Base-by-base conservation (phyloP, 2,113 vertebrate species). In the Pterocles orientalis region DNA sequence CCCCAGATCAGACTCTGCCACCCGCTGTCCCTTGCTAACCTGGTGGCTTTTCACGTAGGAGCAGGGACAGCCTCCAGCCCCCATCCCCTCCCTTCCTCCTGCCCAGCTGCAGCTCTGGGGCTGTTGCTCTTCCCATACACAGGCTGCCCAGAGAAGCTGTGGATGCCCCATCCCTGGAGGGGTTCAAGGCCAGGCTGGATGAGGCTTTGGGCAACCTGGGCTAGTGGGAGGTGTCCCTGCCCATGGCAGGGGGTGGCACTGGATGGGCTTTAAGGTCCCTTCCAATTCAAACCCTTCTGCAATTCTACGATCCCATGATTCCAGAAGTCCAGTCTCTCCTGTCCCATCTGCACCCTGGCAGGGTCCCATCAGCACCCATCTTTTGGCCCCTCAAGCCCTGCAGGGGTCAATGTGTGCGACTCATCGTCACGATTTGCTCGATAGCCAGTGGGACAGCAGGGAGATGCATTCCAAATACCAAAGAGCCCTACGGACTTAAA, bases 401-500 rank as follows among this genome's bases (percentile, higher is more conserved):
- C 41, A 69, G 57, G 26, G 43, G 29, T 10, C 1, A 7, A 19
- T 17, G 10, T 0, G 0, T 12, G 45, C 3, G 66, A n/a, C 34
- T 33, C 25, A 10, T 26, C 41, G 14, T 54, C 4, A 3, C 6
- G 12, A 45, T 69, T 66, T 34, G 7, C 21, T 33, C 9, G n/a
- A 12, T 4, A 92, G 45, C 12, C 60, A 93, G 24, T 51, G 39
- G 39, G 12, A 23, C 19, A 65, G 58, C 3, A 86, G 61, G 60
- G 58, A 93, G 43, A 58, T 45, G n/a, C 14, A 50, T 21, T 72
- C 51, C 50, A 83, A 88, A 69, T 3, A 70, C 50, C 21, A 14
- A 18, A 54, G 43, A 95, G 71, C 62, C 50, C 28, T 2, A 60
- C n/a, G 25, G 53, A 68, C 14, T 57, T 12, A 5, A 10, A 66